These are phyloP conservation scores for Phania funesta DNA, from an alignment of 2,888 invertebrate genomes.

Conservation along the genomic window DNA sequence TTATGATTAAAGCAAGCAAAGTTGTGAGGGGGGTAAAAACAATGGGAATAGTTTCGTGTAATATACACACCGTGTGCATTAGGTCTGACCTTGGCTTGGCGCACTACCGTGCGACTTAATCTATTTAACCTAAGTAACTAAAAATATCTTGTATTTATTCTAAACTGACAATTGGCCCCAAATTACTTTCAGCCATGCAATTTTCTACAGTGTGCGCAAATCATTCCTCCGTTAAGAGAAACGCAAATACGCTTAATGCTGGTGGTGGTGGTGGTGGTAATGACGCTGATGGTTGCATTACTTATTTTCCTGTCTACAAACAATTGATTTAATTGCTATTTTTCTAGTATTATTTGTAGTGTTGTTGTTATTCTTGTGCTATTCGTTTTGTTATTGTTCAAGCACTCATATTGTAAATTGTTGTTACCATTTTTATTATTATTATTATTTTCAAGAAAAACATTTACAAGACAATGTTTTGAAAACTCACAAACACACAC, in stretches of 20 bases:
- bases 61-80: no score
- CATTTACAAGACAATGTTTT: no score
- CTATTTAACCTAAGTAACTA: no score
- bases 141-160: no score
- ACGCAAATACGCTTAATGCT: not conserved
- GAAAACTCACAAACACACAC: not conserved
- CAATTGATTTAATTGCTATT: constrained; percentile 46
- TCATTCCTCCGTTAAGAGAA: not conserved
- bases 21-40: no score
- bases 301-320: not conserved
- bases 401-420: constrained; percentile 28
- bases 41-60: no score
- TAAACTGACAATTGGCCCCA: no score
- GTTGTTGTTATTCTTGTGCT: constrained; percentile 19
- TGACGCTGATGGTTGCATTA: constrained; percentile 17
- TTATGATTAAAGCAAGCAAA: no score
- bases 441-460: constrained; percentile 40
- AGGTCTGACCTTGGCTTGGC: no score
- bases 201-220: not conserved
- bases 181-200: not conserved
- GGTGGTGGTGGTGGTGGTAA: not conserved
- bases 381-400: constrained; percentile 24
- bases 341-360: not conserved
- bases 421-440: constrained; percentile 24
- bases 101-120: no score